Conservation (phyloP, 1,140 invertebrate genomes). For the Hyles euphorbiae region DNA sequence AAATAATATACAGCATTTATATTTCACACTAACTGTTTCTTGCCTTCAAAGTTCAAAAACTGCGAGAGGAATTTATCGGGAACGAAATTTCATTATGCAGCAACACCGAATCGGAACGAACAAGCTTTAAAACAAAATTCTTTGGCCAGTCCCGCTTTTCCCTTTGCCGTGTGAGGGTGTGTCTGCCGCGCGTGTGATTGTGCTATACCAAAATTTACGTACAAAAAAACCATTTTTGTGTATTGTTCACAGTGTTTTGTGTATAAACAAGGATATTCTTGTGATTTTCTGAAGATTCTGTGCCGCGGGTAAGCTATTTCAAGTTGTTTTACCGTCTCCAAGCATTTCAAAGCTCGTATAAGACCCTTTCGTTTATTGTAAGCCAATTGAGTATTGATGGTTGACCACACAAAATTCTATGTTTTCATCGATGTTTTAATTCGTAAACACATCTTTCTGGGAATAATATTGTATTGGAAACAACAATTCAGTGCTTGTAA, state of each 20-base stretch:
- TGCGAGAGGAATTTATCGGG: neutral
- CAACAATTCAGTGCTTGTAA: too few relatives aligned
- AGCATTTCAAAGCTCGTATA: neutral
- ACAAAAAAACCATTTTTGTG: neutral
- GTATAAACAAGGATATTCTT: constrained; percentile 1
- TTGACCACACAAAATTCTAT: too few relatives aligned
- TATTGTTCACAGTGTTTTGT: constrained; percentile 1
- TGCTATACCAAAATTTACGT: neutral
- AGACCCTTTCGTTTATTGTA: neutral
- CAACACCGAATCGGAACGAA: constrained; percentile 3
- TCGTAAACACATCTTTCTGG: too few relatives aligned
- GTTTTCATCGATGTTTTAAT: too few relatives aligned
- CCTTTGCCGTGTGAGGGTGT: constrained; percentile 5
- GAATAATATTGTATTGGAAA: too few relatives aligned
- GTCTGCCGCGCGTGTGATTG: neutral
- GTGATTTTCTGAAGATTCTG: neutral
- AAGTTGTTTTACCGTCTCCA: neutral
- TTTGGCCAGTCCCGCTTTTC: constrained; percentile 6
- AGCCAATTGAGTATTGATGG: too few relatives aligned
- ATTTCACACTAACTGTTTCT: too few relatives aligned
- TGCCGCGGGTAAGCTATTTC: neutral
- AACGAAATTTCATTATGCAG: neutral
- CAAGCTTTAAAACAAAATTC: constrained; percentile 8
- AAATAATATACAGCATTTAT: neutral
- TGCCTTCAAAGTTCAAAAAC: neutral